Evolutionary conservation across 1,140 invertebrate species (phyloP), one percentile per base, ranked within the genome.

Genomic region (Drosophila insularis): DNA sequence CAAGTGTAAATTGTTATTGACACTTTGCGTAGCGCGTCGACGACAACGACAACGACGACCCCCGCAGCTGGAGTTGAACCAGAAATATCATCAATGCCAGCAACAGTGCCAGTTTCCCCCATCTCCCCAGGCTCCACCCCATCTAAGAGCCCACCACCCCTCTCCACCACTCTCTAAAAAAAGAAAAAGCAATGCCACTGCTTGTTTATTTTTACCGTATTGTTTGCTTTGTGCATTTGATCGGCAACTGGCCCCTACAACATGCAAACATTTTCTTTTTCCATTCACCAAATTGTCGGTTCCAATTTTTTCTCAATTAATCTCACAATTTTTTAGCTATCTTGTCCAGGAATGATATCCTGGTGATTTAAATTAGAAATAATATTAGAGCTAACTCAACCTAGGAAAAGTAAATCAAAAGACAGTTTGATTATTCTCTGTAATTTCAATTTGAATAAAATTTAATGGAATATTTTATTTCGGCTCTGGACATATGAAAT

Each of bases 1-100:
- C 82, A 86, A 86, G 81, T 86, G 81, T 86, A 86, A 86, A 86
- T 86, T 86, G 81, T 86, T 86, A 86, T 86, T 87, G 81, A 86
- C 81, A 86, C 79, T 85, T 68, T 86, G 79, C 82, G 79, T 81
- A 78, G 77, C 72, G 72, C 68, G 17, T 62, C 43, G 23, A 13
- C 43, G 40, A 37, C 35, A 5, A 27, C 27, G 53, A 14, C 58
- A 4, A 21, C 17, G 17, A 50, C 43, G 40, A 63, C 40, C 67
- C 59, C 58, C 60, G 54, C 78, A 56, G 53, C 55, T 58, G 55
- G 32, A 58, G 31, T 35, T 58, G 55, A 50, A 50, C 43, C 72
- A 76, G 56, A 71, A 86, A 72, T 74, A 71, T 81, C 69, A 84
- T 86, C 81, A 81, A 73, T 60, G 73, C 60, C 81, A 84, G 62